Evolutionary conservation across 2,113 vertebrate species (phyloP).

Genomic region (Pomatostomus ruficeps): DNA sequence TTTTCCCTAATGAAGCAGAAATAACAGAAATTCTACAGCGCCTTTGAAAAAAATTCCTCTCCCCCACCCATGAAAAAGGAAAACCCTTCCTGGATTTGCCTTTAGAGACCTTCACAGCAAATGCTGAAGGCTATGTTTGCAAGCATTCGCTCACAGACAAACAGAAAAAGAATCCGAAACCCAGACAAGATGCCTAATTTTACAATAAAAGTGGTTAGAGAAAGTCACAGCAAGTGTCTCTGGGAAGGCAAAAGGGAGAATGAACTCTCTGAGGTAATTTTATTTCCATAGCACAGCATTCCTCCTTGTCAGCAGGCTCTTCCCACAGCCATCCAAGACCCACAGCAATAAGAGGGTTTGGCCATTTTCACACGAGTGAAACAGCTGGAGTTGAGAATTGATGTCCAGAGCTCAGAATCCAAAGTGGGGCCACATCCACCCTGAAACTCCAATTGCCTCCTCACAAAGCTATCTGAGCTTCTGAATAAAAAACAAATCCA

Average conservation of each 20-base stretch:
- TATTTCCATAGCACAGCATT: not conserved
- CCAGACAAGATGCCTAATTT: accelerated
- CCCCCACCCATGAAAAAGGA: not conserved
- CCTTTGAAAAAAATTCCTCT: not conserved
- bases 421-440: not conserved
- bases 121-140: not conserved
- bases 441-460: not conserved
- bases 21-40: not conserved
- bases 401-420: not conserved
- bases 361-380: accelerated
- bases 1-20: slow-evolving; percentile 12
- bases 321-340: not conserved
- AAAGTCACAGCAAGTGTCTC: not conserved
- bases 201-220: not conserved
- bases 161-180: not conserved
- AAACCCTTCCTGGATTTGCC: not conserved
- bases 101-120: not conserved
- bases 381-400: not conserved
- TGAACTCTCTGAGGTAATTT: not conserved
- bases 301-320: not conserved
- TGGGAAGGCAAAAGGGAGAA: not conserved
- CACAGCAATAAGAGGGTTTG: not conserved
- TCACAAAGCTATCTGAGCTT: not conserved
- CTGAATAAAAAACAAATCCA: not conserved
- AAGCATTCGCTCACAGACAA: not conserved